Percentiles rank a stretch among this genome's conserved stretches.
These are phyloP conservation scores for Syngnathus scovelli DNA, from an alignment of 2,113 vertebrate genomes.

Conservation along the genomic window DNA sequence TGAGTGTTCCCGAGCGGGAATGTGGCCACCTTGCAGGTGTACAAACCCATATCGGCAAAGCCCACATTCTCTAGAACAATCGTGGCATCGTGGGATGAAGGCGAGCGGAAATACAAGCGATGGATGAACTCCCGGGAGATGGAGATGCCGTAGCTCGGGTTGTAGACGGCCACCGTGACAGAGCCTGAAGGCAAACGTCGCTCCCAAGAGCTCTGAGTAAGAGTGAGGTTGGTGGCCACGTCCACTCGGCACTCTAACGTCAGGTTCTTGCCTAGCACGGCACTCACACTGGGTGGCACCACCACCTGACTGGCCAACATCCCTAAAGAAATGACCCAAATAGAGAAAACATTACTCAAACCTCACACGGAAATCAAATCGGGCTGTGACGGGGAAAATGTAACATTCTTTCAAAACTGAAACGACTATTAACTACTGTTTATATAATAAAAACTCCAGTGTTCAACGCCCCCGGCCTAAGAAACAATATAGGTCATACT, in stretches of 20 bases:
- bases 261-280: conserved; percentile 92
- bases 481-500: neutral
- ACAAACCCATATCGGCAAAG: conserved; percentile 87
- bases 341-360: no score
- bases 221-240: conserved; percentile 80
- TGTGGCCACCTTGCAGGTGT: conserved; percentile 91
- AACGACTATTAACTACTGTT: neutral
- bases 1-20: conserved; percentile 93
- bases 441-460: neutral
- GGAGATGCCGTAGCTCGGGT: conserved; percentile 86
- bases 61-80: conserved; percentile 86
- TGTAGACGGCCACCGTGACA: conserved; percentile 91
- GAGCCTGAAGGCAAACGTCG: conserved; percentile 78
- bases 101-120: conserved; percentile 85
- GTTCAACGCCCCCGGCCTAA: neutral
- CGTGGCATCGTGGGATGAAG: conserved; percentile 85
- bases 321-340: conserved; percentile 65
- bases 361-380: no score
- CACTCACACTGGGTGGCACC: conserved; percentile 83
- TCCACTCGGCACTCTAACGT: conserved; percentile 87
- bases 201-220: conserved; percentile 94
- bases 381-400: no score
- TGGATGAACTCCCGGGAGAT: conserved; percentile 80
- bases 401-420: neutral
- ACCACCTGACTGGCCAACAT: conserved; percentile 82